Evolutionary conservation across 2,797 vertebrate species (phyloP).

Genomic region (Rousettus madagascariensis): DNA sequence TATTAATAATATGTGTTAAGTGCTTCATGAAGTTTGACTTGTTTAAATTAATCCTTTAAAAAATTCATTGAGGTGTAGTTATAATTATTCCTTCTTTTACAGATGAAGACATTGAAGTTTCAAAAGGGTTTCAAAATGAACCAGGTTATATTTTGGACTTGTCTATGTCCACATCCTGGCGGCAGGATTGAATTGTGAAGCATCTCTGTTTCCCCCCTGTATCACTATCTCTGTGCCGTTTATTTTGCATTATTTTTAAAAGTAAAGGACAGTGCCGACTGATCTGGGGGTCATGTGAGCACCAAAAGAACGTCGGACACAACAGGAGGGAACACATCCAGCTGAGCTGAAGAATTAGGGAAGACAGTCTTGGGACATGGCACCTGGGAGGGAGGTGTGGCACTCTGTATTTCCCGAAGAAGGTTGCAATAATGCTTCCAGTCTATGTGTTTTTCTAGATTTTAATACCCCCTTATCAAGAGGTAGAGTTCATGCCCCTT

Average conservation of each 20-base stretch:
- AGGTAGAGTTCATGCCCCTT: not conserved
- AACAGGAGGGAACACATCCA: not conserved
- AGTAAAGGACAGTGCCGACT: not conserved
- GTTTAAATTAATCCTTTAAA: constrained; percentile 18
- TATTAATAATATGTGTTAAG: not conserved
- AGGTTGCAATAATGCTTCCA: not conserved
- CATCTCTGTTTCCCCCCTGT: not conserved
- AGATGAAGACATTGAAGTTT: not conserved
- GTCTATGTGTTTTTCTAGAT: not conserved
- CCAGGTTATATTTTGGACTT: not conserved
- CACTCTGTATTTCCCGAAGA: not conserved
- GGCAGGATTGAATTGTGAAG: not conserved
- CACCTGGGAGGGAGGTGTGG: not conserved
- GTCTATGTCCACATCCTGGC: not conserved
- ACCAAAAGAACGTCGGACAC: not conserved
- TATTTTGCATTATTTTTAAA: not conserved
- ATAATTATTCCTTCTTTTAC: not conserved
- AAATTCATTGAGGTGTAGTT: not conserved
- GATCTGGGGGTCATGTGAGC: not conserved
- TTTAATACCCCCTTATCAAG: not conserved
- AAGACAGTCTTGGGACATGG: not conserved
- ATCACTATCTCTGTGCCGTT: not conserved
- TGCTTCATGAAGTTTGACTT: not conserved
- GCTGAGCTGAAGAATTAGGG: not conserved
- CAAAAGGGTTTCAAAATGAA: not conserved